Evolutionary conservation across 2,113 vertebrate genomes (phyloP).

Genomic region (Pachyramphus minor): DNA sequence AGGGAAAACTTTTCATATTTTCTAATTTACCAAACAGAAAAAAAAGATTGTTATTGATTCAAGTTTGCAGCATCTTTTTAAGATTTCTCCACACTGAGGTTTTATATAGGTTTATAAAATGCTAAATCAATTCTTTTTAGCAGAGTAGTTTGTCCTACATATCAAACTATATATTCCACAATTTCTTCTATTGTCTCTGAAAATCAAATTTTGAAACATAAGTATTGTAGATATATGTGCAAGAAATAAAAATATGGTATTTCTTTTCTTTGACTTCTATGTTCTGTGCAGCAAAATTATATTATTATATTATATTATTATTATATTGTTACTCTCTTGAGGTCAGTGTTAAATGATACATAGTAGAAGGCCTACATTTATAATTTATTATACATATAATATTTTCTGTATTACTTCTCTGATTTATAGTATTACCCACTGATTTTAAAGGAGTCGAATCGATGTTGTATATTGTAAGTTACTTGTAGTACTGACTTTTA

Average conservation of each 20-base stretch:
- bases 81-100: background rate
- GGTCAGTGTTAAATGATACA: background rate
- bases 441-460: background rate
- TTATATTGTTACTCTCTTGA: too few relatives aligned
- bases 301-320: fast-evolving
- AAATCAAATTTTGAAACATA: background rate
- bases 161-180: background rate
- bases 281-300: background rate
- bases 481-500: background rate
- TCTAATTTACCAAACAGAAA: background rate
- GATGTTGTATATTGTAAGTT: background rate
- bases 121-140: background rate
- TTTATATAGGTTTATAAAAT: background rate
- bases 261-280: background rate
- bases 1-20: background rate
- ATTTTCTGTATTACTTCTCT: background rate
- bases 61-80: background rate
- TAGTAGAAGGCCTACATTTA: background rate
- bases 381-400: background rate
- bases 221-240: background rate
- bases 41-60: slow-evolving; percentile 8
- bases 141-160: background rate
- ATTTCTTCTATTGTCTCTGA: background rate
- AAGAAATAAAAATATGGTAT: background rate
- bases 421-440: background rate